Evolutionary conservation across 2,888 invertebrate species (phyloP).

Genomic region (Serrognathus titanus): DNA sequence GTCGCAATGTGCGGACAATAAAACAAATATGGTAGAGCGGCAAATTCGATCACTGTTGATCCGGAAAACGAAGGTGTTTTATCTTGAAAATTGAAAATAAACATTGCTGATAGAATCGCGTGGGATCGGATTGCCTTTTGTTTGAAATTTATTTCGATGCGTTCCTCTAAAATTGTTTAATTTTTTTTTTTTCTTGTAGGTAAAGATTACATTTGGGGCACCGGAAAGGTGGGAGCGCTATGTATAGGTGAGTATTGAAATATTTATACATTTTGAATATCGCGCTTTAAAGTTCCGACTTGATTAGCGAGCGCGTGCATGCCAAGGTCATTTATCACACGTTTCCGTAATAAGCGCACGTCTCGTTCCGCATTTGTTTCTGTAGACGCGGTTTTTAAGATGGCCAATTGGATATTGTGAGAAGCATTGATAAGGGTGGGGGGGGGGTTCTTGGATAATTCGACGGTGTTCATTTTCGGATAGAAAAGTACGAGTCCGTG

Average conservation of each 20-base stretch:
- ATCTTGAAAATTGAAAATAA: neutral
- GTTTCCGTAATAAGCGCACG: conserved; percentile 19
- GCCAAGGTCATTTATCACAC: conserved; percentile 31
- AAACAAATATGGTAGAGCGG: too few relatives aligned
- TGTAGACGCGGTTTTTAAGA: neutral
- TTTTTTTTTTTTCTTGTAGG: conserved; percentile 43
- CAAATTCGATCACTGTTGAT: too few relatives aligned
- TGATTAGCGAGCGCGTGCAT: conserved; percentile 25
- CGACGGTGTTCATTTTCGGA: too few relatives aligned
- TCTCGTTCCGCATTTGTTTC: neutral
- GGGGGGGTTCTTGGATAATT: too few relatives aligned
- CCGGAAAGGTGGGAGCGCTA: conserved; percentile 56
- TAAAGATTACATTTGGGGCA: conserved; percentile 63
- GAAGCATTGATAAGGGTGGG: too few relatives aligned
- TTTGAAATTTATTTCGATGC: too few relatives aligned
- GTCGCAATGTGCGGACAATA: too few relatives aligned
- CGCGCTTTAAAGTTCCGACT: conserved; percentile 12
- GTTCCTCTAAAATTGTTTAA: conserved; percentile 2
- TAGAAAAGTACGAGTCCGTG: too few relatives aligned
- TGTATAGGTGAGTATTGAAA: conserved; percentile 55
- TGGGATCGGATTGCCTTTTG: too few relatives aligned
- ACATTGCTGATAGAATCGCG: too few relatives aligned
- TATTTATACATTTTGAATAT: conserved; percentile 2
- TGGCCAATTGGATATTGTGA: too few relatives aligned
- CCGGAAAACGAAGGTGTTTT: neutral